Evolutionary conservation across 2,888 invertebrate genomes (phyloP), one percentile per base, ranked within the genome.

Genomic region (Drosophila koepferae): DNA sequence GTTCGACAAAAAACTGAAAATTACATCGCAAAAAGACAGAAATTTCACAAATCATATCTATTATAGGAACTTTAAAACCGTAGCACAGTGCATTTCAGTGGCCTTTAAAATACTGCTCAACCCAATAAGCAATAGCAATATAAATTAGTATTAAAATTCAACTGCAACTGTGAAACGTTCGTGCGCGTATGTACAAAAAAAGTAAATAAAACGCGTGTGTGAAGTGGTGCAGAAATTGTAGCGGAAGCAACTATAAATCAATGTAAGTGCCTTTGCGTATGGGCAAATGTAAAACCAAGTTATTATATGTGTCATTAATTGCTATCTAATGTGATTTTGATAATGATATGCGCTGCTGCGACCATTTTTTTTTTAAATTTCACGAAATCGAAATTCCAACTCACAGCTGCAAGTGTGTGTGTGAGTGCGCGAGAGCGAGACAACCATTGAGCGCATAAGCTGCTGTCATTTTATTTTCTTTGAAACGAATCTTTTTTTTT

Each of bases 301-400:
- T 58, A 49, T 48, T 64, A 14, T 63, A 53, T 64, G 36, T 67
- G 67, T 51, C 54, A 53, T 40, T 34, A 36, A 76, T 70, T 48
- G 63, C 43, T 71, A 67, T 71, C 81, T 76, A 20, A 71, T 72
- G 63, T 71, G 62, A 63, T 54, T 36, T 63, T 69, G 75, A 77
- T 86, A 86, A 86, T 86, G 89, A 86, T 86, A 86, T 86, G 89
- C 85, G 81, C 34, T 75, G 72, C 89, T 75, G 72, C 90, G 86
- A 85, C 85, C 85, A 86, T 86, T 90, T 86, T 85, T 90, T 85
- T 90, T 74, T 89, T 86, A 86, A 90, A 85, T 90, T 86, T 90
- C 81, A 89, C 74, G 75, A 86, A 86, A 89, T 89, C 86, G 75
- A 86, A 90, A 86, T 86, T 86, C 90, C 85, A 90, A 90, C 85